A percentile compares a stretch with the other conserved stretches of the same genome.
phyloP scores from a whole-genome alignment of 2,888 invertebrate species.

The Nowickia ferox region DNA sequence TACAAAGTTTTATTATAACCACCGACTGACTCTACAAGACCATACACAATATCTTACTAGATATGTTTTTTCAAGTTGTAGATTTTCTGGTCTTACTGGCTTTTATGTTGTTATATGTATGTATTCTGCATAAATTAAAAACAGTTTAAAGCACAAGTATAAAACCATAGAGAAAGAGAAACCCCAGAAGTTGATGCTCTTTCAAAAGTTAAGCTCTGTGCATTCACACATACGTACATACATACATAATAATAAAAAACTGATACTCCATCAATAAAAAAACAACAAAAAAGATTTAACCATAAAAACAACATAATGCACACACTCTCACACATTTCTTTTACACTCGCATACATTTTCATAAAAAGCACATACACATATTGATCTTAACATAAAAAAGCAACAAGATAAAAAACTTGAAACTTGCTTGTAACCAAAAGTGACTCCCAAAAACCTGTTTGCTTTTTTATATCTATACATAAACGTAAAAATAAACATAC shows the following conservation, averaged over 20 bases:
- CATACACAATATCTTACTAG: slow-evolving; percentile 26
- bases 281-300: slow-evolving; percentile 45
- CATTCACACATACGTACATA: no score
- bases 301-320: slow-evolving; percentile 49
- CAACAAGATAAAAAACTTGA: slow-evolving; percentile 63
- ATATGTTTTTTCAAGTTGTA: slow-evolving; percentile 29
- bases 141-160: slow-evolving; percentile 42
- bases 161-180: slow-evolving; percentile 45
- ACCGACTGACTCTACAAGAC: slow-evolving; percentile 29
- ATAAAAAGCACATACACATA: slow-evolving; percentile 41
- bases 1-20: slow-evolving; percentile 14
- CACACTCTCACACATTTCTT: slow-evolving; percentile 17
- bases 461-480: slow-evolving; percentile 69
- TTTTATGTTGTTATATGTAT: slow-evolving; percentile 38
- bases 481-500: slow-evolving; percentile 50
- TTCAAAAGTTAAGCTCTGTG: slow-evolving; percentile 36
- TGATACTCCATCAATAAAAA: slow-evolving; percentile 47
- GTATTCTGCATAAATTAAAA: slow-evolving; percentile 65
- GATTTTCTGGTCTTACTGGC: slow-evolving; percentile 66
- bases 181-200: slow-evolving; percentile 51
- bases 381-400: slow-evolving; percentile 19
- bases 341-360: slow-evolving; percentile 26
- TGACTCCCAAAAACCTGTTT: slow-evolving; percentile 75
- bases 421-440: slow-evolving; percentile 71
- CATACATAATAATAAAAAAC: slow-evolving; percentile 22